phyloP scores from a whole-genome alignment of 2,797 vertebrate genomes.

The Hydrocynus forskahlii region DNA sequence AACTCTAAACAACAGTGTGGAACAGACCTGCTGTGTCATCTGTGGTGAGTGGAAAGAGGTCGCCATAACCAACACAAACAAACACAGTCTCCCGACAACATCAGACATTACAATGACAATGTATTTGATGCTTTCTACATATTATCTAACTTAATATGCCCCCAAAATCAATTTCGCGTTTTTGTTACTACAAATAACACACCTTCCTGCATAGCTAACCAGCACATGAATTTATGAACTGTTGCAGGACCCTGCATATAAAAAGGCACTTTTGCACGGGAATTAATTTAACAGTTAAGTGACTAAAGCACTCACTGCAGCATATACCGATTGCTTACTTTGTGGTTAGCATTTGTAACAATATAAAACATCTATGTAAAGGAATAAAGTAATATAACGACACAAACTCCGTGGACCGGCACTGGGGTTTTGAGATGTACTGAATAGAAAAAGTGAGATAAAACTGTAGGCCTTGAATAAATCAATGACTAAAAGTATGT shows the following conservation, averaged over 20 bases:
- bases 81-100: conserved; percentile 26
- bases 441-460: neutral
- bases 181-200: conserved; percentile 1
- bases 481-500: neutral
- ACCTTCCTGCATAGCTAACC: neutral
- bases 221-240: neutral
- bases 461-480: no score
- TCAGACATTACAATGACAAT: neutral
- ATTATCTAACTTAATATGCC: neutral
- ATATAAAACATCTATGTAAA: neutral
- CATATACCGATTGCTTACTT: neutral
- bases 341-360: neutral
- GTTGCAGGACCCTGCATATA: neutral
- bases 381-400: neutral
- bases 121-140: neutral
- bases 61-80: conserved; percentile 44
- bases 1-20: conserved; percentile 4
- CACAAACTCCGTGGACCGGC: neutral
- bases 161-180: neutral
- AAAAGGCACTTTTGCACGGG: conserved; percentile 24
- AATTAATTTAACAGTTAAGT: neutral
- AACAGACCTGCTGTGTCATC: conserved; percentile 31
- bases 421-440: neutral
- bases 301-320: conserved; percentile 23
- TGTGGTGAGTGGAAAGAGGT: conserved; percentile 44